These are phyloP conservation scores for Cirrhinus molitorella DNA, from an alignment of 2,797 vertebrate species.

Conservation along the genomic window DNA sequence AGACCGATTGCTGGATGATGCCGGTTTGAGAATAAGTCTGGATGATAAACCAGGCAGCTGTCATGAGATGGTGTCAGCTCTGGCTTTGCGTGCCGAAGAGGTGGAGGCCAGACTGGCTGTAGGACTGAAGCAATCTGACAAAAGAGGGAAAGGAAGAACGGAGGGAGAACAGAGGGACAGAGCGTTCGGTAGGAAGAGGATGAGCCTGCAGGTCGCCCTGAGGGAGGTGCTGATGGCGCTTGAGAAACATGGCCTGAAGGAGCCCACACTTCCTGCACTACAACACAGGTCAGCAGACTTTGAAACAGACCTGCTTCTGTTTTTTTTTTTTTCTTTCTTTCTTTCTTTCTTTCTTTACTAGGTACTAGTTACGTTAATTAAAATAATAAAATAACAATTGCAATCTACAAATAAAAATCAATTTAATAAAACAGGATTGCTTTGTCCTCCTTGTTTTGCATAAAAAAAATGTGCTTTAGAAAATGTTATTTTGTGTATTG, in stretches of 20 bases:
- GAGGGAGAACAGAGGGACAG: slow-evolving; percentile 63
- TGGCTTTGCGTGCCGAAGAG: slow-evolving; percentile 54
- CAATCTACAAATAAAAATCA: background rate
- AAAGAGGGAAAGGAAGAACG: slow-evolving; percentile 42
- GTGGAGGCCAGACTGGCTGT: slow-evolving; percentile 42
- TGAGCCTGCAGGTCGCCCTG: slow-evolving; percentile 76
- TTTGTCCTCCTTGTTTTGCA: background rate
- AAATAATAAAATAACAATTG: background rate
- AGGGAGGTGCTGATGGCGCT: slow-evolving; percentile 78
- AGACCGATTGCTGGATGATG: slow-evolving; percentile 76
- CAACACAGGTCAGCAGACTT: slow-evolving; percentile 83
- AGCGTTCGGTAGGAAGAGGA: slow-evolving; percentile 69
- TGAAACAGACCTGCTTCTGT: background rate
- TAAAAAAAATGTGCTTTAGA: background rate
- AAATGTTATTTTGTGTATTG: background rate
- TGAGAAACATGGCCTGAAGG: slow-evolving; percentile 81
- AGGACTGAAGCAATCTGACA: slow-evolving; percentile 38
- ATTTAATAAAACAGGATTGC: background rate
- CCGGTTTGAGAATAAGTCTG: slow-evolving; percentile 72
- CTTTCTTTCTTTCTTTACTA: background rate
- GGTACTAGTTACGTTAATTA: background rate
- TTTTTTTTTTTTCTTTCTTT: background rate
- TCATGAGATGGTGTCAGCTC: slow-evolving; percentile 63
- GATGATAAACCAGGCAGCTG: slow-evolving; percentile 62
- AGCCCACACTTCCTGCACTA: slow-evolving; percentile 87